Conservation (phyloP, 2,888 invertebrate genomes). For the Brachynemurus nebulosus region DNA sequence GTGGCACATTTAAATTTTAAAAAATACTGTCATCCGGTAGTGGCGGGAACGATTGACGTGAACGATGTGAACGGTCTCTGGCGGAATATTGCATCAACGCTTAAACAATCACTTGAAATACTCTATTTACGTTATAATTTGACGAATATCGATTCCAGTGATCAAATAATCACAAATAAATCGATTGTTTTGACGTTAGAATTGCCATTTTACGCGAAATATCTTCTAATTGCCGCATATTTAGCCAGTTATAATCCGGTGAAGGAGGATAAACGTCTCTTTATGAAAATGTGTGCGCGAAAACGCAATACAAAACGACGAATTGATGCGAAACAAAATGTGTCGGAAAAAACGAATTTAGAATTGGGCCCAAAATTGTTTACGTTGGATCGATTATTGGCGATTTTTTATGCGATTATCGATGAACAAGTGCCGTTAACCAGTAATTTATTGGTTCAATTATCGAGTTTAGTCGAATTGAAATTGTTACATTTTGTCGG, state of each 20-base stretch:
- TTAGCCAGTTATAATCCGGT: slow-evolving; percentile 86
- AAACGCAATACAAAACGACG: slow-evolving; percentile 49
- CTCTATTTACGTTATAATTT: slow-evolving; percentile 54
- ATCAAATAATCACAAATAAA: neutral
- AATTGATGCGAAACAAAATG: slow-evolving; percentile 44
- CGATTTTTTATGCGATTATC: slow-evolving; percentile 80
- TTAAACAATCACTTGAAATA: slow-evolving; percentile 59
- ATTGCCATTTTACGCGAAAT: slow-evolving; percentile 82
- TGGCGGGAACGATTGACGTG: slow-evolving; percentile 44
- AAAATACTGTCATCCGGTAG: slow-evolving; percentile 67
- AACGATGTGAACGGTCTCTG: slow-evolving; percentile 59
- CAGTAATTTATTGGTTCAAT: slow-evolving; percentile 74
- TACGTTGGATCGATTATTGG: slow-evolving; percentile 64
- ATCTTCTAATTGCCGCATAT: slow-evolving; percentile 77
- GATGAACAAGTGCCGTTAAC: slow-evolving; percentile 75
- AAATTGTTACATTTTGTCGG: slow-evolving; percentile 57
- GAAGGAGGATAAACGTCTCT: slow-evolving; percentile 74
- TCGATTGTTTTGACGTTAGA: slow-evolving; percentile 52
- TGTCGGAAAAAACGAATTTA: slow-evolving; percentile 43
- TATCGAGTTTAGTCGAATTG: slow-evolving; percentile 73
- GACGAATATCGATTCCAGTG: neutral
- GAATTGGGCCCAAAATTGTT: slow-evolving; percentile 75
- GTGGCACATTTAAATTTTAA: slow-evolving; percentile 64
- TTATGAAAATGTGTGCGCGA: slow-evolving; percentile 66
- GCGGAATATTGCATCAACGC: slow-evolving; percentile 62